phyloP scores from a whole-genome alignment of 2,113 vertebrate species.

The Pantherophis guttatus region DNA sequence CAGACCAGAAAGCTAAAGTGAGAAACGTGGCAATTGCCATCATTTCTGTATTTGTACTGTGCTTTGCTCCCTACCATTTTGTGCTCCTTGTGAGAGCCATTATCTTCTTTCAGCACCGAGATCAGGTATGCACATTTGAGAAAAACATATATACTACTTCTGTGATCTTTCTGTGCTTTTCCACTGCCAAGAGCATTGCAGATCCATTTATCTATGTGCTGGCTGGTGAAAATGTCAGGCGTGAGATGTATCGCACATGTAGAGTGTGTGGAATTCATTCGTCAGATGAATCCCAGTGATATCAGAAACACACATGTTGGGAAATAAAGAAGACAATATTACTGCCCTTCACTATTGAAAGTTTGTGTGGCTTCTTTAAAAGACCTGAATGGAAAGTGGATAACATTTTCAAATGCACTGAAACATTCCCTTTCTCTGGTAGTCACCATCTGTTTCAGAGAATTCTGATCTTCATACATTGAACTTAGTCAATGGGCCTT shows the following conservation, averaged over 20 bases:
- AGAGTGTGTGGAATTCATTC: constrained; percentile 41
- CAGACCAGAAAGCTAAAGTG: constrained; percentile 72
- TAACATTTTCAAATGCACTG: background rate
- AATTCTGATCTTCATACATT: background rate
- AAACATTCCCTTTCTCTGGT: background rate
- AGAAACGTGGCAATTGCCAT: constrained; percentile 66
- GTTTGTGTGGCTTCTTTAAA: background rate
- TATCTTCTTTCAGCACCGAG: constrained; percentile 53
- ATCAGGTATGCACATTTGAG: constrained; percentile 65
- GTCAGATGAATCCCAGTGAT: background rate
- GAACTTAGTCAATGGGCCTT: background rate
- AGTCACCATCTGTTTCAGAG: background rate
- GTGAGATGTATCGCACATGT: constrained; percentile 64
- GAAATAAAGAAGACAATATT: background rate
- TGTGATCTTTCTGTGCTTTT: constrained; percentile 73
- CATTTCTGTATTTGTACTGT: constrained; percentile 81
- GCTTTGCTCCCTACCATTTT: constrained; percentile 85
- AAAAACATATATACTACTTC: constrained; percentile 66
- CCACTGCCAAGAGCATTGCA: constrained; percentile 76
- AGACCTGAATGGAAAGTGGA: background rate
- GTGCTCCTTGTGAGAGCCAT: constrained; percentile 74
- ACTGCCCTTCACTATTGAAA: background rate
- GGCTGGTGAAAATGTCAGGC: constrained; percentile 72
- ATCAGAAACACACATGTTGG: background rate
- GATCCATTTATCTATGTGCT: constrained; percentile 87